Conservation (phyloP, 2,888 invertebrate species). For the Molanna angustata region DNA sequence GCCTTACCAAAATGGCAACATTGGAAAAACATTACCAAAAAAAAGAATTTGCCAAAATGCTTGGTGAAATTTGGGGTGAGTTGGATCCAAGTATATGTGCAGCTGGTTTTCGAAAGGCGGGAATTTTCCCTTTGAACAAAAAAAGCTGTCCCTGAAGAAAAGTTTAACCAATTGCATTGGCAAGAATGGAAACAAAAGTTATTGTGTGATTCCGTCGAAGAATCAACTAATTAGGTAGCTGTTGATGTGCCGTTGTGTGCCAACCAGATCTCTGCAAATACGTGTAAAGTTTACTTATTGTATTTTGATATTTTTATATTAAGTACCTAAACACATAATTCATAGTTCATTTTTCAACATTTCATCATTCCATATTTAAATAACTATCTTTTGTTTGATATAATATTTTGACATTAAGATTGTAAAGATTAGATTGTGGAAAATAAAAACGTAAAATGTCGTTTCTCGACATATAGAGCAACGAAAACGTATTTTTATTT, state of each 20-base stretch:
- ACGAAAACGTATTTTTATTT: too few relatives aligned
- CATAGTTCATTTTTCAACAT: too few relatives aligned
- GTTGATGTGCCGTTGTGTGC: neutral
- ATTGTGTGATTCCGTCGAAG: conserved; percentile 4
- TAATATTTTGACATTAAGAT: too few relatives aligned
- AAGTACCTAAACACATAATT: too few relatives aligned
- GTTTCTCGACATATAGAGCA: too few relatives aligned
- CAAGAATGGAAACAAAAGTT: conserved; percentile 3
- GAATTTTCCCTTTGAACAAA: conserved; percentile 16
- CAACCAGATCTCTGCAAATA: conserved; percentile 1
- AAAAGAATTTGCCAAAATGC: conserved; percentile 3
- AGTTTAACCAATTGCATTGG: conserved; percentile 8
- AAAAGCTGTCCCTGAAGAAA: conserved; percentile 13
- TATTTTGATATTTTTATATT: too few relatives aligned
- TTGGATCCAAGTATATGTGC: conserved; percentile 8
- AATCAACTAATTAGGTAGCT: neutral
- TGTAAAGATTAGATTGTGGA: too few relatives aligned
- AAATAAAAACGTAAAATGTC: too few relatives aligned
- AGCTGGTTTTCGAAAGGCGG: conserved; percentile 13
- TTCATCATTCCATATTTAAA: too few relatives aligned
- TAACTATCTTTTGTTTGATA: too few relatives aligned
- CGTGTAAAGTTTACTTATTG: too few relatives aligned
- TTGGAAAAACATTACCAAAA: conserved; percentile 1
- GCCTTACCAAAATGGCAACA: conserved; percentile 5
- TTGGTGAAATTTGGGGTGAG: conserved; percentile 1